Conservation (phyloP, 2,113 vertebrate species). For the Hystrix cristata region DNA sequence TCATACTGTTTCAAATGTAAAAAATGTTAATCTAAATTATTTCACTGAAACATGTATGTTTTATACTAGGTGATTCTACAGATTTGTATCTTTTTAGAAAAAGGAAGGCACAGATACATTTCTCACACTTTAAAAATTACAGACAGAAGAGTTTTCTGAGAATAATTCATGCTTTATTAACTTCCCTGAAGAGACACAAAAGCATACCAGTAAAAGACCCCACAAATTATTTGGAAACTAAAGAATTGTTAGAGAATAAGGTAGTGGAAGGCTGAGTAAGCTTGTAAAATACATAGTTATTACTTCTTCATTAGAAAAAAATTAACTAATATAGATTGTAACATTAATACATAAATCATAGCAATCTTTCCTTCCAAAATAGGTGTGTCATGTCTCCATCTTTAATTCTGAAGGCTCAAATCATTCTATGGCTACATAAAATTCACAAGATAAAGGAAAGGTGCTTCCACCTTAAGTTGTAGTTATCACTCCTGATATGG, state of each 20-base stretch:
- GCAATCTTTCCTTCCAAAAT: background rate
- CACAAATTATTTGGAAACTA: background rate
- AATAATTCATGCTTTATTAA: background rate
- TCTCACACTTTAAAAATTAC: background rate
- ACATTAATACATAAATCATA: background rate
- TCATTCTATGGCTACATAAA: background rate
- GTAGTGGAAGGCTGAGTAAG: background rate
- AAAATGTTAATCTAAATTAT: slow-evolving; percentile 37
- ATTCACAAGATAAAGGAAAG: background rate
- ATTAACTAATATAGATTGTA: background rate
- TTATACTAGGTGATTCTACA: background rate
- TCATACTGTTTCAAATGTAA: background rate
- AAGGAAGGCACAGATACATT: background rate
- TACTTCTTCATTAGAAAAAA: slow-evolving; percentile 21
- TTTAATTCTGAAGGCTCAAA: slow-evolving; percentile 20
- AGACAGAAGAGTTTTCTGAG: background rate
- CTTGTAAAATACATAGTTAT: background rate
- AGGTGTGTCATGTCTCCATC: background rate
- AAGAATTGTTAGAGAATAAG: slow-evolving; percentile 1
- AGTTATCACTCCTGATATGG: background rate
- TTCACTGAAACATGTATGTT: slow-evolving; percentile 19
- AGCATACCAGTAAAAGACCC: background rate
- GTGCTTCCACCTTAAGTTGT: background rate
- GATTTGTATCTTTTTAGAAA: background rate
- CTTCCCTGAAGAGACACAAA: slow-evolving; percentile 34